Evolutionary conservation across 2,797 vertebrate genomes (phyloP).

Genomic region (Sebastiscus tertius): DNA sequence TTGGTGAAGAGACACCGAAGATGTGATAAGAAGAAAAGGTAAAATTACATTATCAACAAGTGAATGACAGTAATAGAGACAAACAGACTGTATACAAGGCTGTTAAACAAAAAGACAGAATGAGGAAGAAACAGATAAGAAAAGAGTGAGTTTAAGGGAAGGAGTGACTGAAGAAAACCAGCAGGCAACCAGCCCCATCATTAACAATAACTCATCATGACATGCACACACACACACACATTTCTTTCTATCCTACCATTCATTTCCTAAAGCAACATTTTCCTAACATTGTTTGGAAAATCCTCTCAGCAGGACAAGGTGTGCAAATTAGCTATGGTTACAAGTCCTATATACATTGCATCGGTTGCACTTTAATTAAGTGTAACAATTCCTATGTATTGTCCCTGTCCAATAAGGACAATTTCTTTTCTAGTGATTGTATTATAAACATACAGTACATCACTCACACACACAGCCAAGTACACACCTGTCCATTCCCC

Average conservation of each 20-base stretch:
- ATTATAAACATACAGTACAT: neutral
- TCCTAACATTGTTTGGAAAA: neutral
- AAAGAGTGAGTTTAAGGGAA: constrained; percentile 18
- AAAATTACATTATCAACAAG: constrained; percentile 1
- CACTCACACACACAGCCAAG: neutral
- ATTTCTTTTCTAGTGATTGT: neutral
- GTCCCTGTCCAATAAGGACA: too few species aligned
- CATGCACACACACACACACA: neutral
- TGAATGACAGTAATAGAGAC: constrained; percentile 4
- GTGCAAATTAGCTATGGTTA: too few species aligned
- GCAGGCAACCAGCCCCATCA: constrained; percentile 17
- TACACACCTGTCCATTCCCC: constrained; percentile 94
- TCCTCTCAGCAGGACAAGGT: neutral
- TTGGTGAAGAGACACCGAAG: neutral
- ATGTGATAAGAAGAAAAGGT: neutral
- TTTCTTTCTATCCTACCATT: neutral
- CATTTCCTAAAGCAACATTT: neutral
- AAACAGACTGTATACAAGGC: neutral
- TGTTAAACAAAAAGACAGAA: constrained; percentile 38
- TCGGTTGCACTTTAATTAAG: too few species aligned
- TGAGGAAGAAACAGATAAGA: constrained; percentile 3
- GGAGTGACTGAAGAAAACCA: constrained; percentile 19
- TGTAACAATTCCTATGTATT: too few species aligned
- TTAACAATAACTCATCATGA: constrained; percentile 3
- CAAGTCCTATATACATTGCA: too few species aligned